Evolutionary conservation across 2,113 vertebrate species (phyloP).

Genomic region (Sinocyclocheilus grahami): DNA sequence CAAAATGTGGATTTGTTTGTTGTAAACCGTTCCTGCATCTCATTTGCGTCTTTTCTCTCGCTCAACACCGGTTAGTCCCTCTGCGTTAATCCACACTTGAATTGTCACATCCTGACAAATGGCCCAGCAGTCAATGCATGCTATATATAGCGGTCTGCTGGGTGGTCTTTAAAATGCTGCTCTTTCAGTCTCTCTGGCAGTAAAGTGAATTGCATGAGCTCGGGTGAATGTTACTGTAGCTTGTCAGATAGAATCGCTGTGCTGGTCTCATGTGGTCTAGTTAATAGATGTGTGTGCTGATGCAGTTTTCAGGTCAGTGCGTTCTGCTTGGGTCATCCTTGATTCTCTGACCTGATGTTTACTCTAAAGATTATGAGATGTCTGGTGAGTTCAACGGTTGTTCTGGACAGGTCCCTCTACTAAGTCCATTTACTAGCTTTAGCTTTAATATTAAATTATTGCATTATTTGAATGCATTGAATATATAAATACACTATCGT

Average conservation of each 20-base stretch:
- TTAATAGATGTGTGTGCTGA: slow-evolving; percentile 12
- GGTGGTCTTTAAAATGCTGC: slow-evolving; percentile 14
- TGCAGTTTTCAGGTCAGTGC: slow-evolving; percentile 10
- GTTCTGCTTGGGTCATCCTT: background rate
- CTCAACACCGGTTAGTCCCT: background rate
- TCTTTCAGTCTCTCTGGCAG: background rate
- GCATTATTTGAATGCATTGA: too few relatives aligned
- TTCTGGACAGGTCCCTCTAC: background rate
- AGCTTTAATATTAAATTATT: background rate
- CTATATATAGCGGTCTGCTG: slow-evolving; percentile 18
- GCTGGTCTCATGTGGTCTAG: background rate
- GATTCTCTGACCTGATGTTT: background rate
- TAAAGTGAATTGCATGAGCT: slow-evolving; percentile 20
- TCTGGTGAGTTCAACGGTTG: background rate
- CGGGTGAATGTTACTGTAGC: background rate
- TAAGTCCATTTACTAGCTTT: background rate
- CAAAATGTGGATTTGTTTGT: slow-evolving; percentile 3
- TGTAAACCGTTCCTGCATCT: background rate
- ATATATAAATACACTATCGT: background rate
- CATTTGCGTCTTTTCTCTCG: background rate
- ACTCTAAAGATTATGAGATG: background rate
- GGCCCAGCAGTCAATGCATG: slow-evolving; percentile 5
- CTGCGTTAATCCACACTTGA: slow-evolving; percentile 7
- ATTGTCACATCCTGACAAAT: slow-evolving; percentile 30
- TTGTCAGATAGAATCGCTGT: slow-evolving; percentile 6